A percentile compares a stretch with the other conserved stretches of the same genome.
These are phyloP conservation scores for Anhinga anhinga DNA, from an alignment of 2,113 vertebrate species.

Conservation along the genomic window DNA sequence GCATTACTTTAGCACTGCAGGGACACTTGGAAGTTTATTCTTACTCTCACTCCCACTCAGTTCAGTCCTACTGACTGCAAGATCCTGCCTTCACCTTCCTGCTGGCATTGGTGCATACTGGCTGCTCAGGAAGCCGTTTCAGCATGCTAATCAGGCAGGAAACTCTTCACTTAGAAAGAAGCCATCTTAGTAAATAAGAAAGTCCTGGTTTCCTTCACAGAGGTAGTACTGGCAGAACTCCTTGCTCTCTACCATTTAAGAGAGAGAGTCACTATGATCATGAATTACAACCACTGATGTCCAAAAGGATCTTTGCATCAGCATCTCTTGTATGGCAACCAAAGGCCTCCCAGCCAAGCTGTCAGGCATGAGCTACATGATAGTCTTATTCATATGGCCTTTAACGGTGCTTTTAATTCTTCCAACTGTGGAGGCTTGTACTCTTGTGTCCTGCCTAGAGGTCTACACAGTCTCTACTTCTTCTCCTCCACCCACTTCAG, in stretches of 20 bases:
- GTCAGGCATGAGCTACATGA: not conserved
- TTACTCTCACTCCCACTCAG: not conserved
- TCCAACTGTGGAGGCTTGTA: not conserved
- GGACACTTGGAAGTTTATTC: not conserved
- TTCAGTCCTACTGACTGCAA: not conserved
- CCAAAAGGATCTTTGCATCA: not conserved
- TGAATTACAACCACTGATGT: not conserved
- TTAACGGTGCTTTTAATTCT: not conserved
- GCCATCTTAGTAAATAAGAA: not conserved
- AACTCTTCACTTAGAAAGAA: not conserved
- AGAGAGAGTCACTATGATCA: not conserved
- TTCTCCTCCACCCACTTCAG: not conserved
- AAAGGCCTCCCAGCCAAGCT: not conserved
- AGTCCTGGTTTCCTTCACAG: not conserved
- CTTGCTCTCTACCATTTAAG: not conserved
- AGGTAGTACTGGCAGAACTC: not conserved
- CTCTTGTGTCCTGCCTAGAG: not conserved
- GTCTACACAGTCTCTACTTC: not conserved
- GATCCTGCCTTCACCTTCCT: not conserved
- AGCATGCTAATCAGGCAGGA: not conserved
- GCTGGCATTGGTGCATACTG: not conserved
- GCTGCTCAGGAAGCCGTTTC: not conserved
- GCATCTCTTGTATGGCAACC: not conserved
- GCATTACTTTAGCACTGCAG: not conserved
- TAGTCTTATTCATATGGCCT: not conserved